These are phyloP conservation scores for Cliona cf. orientalis DNA, from an alignment of 37 sponge, comb jelly and placozoan genomes.

Conservation along the genomic window DNA sequence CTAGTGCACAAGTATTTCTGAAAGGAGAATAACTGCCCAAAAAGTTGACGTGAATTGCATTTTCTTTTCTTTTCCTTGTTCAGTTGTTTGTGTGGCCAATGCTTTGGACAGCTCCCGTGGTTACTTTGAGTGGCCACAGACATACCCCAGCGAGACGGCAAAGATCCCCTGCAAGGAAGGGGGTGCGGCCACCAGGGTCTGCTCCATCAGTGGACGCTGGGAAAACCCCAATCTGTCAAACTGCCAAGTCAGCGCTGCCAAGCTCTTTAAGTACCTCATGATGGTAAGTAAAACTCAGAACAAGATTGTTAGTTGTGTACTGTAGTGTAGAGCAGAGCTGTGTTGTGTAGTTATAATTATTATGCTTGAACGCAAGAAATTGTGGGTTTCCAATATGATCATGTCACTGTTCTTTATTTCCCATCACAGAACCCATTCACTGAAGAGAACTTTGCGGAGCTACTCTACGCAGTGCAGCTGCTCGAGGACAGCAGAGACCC, in stretches of 20 bases:
- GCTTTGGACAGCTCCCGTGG: conserved; percentile 15
- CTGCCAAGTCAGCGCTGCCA: conserved; percentile 21
- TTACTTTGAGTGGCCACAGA: conserved; percentile 25
- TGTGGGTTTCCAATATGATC: no score
- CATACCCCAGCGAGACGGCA: neutral
- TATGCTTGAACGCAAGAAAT: no score
- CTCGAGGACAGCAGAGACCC: neutral
- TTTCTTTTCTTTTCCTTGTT: neutral
- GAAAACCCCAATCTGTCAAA: neutral
- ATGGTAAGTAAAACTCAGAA: conserved; percentile 19
- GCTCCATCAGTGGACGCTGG: conserved; percentile 14
- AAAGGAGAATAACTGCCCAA: no score
- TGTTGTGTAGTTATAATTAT: no score
- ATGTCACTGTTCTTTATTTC: no score
- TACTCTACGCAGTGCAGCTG: conserved; percentile 11
- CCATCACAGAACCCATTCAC: conserved; percentile 13
- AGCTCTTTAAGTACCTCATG: conserved; percentile 8
- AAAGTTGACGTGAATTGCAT: no score
- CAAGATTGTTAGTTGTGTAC: no score
- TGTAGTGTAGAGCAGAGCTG: no score
- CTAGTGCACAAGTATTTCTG: no score
- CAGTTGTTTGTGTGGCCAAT: conserved; percentile 28
- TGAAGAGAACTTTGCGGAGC: conserved; percentile 14
- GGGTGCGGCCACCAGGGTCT: neutral
- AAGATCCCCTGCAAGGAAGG: conserved; percentile 17